Conservation (phyloP, 1,140 invertebrate genomes). For the Euwallacea fornicatus region DNA sequence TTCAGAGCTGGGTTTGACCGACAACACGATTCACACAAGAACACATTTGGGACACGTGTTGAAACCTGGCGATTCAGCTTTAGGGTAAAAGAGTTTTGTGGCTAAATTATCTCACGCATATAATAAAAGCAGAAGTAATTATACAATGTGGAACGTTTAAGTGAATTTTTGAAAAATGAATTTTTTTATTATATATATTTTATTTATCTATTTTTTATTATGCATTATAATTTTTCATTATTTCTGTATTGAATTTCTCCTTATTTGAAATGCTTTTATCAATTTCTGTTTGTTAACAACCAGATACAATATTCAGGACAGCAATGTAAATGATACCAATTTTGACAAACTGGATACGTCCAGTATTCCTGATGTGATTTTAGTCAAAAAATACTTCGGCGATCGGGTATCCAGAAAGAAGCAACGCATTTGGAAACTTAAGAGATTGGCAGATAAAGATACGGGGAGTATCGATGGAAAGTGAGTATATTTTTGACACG, state of each 20-base stretch:
- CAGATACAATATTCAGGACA: slow-evolving; percentile 84
- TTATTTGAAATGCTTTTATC: slow-evolving; percentile 17
- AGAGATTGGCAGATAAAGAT: slow-evolving; percentile 76
- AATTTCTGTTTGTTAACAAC: slow-evolving; percentile 41
- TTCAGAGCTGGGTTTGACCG: slow-evolving; percentile 83
- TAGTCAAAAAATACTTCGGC: slow-evolving; percentile 91
- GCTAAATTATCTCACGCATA: too few species aligned
- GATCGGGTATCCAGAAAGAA: slow-evolving; percentile 69
- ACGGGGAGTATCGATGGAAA: slow-evolving; percentile 70
- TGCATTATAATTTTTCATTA: not conserved
- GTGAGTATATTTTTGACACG: slow-evolving; percentile 56
- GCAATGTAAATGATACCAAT: slow-evolving; percentile 87
- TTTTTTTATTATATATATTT: not conserved
- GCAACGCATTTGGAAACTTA: slow-evolving; percentile 89
- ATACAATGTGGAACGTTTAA: too few species aligned
- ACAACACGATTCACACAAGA: slow-evolving; percentile 80
- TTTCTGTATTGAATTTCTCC: slow-evolving; percentile 1
- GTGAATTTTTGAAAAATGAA: too few species aligned
- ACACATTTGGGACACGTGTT: slow-evolving; percentile 95
- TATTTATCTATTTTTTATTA: not conserved
- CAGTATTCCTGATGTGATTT: slow-evolving; percentile 82
- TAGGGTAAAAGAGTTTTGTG: slow-evolving; percentile 67
- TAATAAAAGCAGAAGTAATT: too few species aligned
- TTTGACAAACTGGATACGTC: slow-evolving; percentile 81
- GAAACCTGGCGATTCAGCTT: slow-evolving; percentile 88